Conservation (phyloP, 2,888 invertebrate species). For the Pegoplata infirma region DNA sequence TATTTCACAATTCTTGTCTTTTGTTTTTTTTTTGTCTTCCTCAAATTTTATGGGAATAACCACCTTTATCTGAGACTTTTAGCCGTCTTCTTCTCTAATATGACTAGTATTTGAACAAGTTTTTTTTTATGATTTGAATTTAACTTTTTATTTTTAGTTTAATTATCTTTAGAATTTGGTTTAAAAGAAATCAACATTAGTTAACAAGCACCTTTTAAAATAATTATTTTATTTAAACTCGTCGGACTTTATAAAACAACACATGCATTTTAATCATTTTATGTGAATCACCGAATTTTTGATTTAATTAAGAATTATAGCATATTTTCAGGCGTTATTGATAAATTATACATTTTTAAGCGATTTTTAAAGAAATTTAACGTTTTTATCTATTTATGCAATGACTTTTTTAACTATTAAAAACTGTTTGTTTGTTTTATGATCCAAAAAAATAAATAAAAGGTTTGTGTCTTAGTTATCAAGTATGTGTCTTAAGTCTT, state of each 20-base stretch:
- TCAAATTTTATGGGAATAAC: conserved; percentile 1
- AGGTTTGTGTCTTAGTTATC: no score
- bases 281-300: no score
- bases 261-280: not conserved
- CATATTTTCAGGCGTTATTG: no score
- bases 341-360: no score
- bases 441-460: no score
- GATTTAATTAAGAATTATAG: no score
- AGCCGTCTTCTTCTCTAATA: not conserved
- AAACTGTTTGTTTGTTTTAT: no score
- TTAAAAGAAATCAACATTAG: not conserved
- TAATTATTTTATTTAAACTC: not conserved
- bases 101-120: not conserved
- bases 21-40: conserved; percentile 6
- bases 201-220: not conserved
- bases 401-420: no score
- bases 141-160: not conserved
- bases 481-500: no score
- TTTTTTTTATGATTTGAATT: not conserved
- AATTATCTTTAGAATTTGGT: not conserved
- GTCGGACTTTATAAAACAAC: not conserved
- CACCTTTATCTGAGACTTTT: not conserved
- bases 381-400: no score
- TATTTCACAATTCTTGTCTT: not conserved
- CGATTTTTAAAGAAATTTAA: no score